A percentile compares a stretch with the other conserved stretches of the same genome.
Evolutionary conservation across 2,797 vertebrate species (phyloP).

Genomic region (Phrynocephalus guinanensis): DNA sequence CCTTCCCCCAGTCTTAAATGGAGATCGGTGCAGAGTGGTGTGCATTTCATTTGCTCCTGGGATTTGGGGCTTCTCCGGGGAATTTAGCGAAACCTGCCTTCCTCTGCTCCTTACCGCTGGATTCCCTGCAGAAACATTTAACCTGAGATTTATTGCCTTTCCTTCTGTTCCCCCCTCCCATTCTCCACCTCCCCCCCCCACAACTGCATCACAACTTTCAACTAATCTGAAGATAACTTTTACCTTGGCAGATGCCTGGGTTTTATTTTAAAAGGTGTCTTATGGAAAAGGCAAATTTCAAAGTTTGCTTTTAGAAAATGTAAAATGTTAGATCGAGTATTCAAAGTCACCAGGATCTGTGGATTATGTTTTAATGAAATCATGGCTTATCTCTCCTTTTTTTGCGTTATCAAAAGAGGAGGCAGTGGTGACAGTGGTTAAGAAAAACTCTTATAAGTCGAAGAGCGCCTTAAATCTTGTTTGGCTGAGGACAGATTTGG

Average conservation of each 20-base stretch:
- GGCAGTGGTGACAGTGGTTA: not conserved
- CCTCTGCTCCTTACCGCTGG: not conserved
- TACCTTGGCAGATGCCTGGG: not conserved
- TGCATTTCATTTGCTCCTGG: conserved; percentile 7
- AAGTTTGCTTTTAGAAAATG: conserved; percentile 6
- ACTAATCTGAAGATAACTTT: conserved; percentile 15
- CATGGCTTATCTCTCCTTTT: conserved; percentile 33
- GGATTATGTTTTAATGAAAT: conserved; percentile 20
- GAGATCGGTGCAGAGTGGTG: conserved; percentile 15
- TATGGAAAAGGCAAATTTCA: not conserved
- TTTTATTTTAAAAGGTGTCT: not conserved
- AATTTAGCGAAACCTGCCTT: not conserved
- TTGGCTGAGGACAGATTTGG: conserved; percentile 2
- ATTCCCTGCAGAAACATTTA: conserved; percentile 20
- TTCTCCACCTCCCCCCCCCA: not conserved
- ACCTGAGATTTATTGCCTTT: not conserved
- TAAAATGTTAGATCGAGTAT: not conserved
- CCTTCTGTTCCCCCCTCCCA: too few relatives aligned
- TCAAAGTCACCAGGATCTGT: conserved; percentile 29
- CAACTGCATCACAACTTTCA: fast-evolving
- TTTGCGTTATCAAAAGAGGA: conserved; percentile 13
- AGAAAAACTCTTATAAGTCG: not conserved
- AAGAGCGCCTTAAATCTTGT: not conserved
- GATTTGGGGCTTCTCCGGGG: not conserved
- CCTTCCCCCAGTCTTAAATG: conserved; percentile 5